Evolutionary conservation across 1,140 invertebrate species (phyloP).

Genomic region (Thereuonema tuberculata): DNA sequence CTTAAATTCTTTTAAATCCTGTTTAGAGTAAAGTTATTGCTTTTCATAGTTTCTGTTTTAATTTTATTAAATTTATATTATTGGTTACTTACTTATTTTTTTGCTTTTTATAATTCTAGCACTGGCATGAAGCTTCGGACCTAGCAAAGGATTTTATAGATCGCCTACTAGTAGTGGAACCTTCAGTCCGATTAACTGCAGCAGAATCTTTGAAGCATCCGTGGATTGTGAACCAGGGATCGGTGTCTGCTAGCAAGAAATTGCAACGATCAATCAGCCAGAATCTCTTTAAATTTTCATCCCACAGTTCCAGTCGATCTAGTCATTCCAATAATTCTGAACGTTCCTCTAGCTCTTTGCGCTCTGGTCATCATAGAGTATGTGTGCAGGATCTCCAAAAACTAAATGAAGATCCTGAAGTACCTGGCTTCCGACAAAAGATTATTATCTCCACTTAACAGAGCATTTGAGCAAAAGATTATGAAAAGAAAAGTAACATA

Average conservation of each 20-base stretch:
- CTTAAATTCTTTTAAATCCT: no score
- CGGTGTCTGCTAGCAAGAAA: background rate
- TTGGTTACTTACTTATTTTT: no score
- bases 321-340: background rate
- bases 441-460: no score
- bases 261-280: background rate
- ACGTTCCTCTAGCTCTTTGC: background rate
- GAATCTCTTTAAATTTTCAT: background rate
- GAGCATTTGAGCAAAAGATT: no score
- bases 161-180: constrained; percentile 56
- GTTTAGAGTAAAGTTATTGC: no score
- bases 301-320: background rate
- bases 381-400: background rate
- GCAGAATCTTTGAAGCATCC: constrained; percentile 49
- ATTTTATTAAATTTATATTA: no score
- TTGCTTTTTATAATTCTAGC: no score
- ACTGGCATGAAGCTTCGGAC: constrained; percentile 45
- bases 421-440: no score
- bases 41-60: no score
- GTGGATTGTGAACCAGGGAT: constrained; percentile 36
- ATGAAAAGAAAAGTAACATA: no score
- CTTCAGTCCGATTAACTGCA: constrained; percentile 48
- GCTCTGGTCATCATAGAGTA: background rate
- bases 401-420: background rate
- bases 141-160: constrained; percentile 50